Evolutionary conservation across 2,888 invertebrate species (phyloP), one percentile per base, ranked within the genome.

Genomic region (Oscheius onirici): DNA sequence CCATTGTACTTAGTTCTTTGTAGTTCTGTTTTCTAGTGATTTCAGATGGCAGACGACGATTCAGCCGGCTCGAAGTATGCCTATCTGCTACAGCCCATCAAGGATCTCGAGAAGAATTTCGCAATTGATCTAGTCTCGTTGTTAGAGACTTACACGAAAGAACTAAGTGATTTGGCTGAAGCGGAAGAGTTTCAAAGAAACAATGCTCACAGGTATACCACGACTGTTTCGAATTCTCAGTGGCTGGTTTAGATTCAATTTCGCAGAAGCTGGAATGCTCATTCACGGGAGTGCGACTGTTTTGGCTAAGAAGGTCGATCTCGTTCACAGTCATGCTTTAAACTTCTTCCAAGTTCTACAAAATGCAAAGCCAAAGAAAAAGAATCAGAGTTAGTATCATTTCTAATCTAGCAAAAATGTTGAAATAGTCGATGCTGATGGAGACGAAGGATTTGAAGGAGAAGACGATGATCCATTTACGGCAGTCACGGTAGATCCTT

Each of bases 191-290:
- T 70, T 15, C 43, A 54, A 26, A 28, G 20, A 22, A 52, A 70
- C 34, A 70, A 70, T 63, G 70, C 61, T 6, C 70, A 70, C 40
- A 61, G 70, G 63, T 63, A 43, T 13, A 17, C 1, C 15, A 26
- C 22, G 15, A 0, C 20, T 44, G 3, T 28, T 43, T 40, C 49
- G n/a, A 15, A 17, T 8, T 43, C 41, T 41, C 26, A 60, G 52
- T 13, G 22, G 22, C 10, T 24, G 22, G 44, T 81, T 60, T 52
- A 78, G 89, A 51, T 91, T 91, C 84, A 93, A 93, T 88, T 93
- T 93, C 89, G 91, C 92, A 0, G 92, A 93, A 89, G 92, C 93
- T 71, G 93, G 93, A n/a, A 88, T 93, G 79, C 89, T 94, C 74
- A 88, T 94, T 78, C 93, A 93, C 89, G 92, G 92, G 86, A 92